These are phyloP conservation scores for Anoncus sp. DNA, from an alignment of 2,888 invertebrate genomes.

Conservation along the genomic window DNA sequence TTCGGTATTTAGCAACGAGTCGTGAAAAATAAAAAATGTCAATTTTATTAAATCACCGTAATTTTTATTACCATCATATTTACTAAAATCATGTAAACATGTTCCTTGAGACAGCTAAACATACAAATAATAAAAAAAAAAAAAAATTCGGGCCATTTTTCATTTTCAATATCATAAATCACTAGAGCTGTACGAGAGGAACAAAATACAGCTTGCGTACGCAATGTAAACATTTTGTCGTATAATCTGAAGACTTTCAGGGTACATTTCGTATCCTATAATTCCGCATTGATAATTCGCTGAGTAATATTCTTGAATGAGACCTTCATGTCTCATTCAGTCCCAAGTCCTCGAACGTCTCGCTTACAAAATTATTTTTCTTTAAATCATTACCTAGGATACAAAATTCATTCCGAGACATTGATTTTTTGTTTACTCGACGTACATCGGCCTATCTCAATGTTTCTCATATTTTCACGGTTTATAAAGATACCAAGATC, in stretches of 20 bases:
- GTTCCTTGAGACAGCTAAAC: not conserved
- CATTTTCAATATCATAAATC: not conserved
- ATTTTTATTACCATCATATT: not conserved
- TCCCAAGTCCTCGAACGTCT: too few species aligned
- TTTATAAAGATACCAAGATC: constrained; percentile 3
- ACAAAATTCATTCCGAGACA: not conserved
- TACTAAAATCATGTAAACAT: not conserved
- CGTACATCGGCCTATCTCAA: not conserved
- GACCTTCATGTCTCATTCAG: too few species aligned
- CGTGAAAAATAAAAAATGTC: constrained; percentile 23
- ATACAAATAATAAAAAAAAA: not conserved
- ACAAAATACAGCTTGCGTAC: not conserved
- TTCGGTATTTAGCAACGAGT: constrained; percentile 78
- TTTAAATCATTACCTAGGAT: not conserved
- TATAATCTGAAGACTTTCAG: too few species aligned
- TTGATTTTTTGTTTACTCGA: not conserved
- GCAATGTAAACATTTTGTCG: too few species aligned
- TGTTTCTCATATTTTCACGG: not conserved
- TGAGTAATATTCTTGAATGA: not conserved
- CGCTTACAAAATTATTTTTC: too few species aligned
- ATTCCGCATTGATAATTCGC: not conserved
- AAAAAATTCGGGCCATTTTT: not conserved
- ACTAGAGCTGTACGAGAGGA: not conserved
- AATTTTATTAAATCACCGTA: not conserved
- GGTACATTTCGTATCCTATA: not conserved